phyloP scores from a whole-genome alignment of 2,113 vertebrate species.

The Rana temporaria region DNA sequence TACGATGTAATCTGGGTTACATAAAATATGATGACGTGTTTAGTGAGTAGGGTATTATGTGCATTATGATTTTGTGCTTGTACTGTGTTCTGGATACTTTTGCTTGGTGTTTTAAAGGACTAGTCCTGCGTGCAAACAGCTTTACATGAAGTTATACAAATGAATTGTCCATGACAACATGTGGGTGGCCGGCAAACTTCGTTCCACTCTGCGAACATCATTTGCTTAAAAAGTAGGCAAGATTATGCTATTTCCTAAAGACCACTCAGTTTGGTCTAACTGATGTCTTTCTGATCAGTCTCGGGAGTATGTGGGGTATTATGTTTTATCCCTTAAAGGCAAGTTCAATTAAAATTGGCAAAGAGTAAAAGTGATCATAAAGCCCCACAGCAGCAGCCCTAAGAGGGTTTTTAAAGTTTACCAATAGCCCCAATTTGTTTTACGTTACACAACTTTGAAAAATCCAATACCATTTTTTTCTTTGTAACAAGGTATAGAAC shows the following conservation, averaged over 20 bases:
- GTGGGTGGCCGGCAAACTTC: neutral
- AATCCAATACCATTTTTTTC: too few species aligned
- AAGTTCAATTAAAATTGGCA: too few species aligned
- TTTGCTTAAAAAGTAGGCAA: constrained; percentile 32
- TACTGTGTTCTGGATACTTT: neutral
- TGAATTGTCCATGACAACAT: constrained; percentile 45
- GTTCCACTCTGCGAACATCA: constrained; percentile 52
- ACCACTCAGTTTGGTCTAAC: neutral
- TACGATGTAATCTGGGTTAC: constrained; percentile 42
- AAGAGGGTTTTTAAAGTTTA: too few species aligned
- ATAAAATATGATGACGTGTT: constrained; percentile 27
- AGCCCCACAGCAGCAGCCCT: too few species aligned
- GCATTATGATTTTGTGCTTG: neutral
- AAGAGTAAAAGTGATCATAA: too few species aligned
- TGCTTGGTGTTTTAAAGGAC: neutral
- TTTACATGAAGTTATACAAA: constrained; percentile 17
- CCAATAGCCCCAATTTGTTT: too few species aligned
- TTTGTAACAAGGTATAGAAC: too few species aligned
- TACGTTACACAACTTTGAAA: too few species aligned
- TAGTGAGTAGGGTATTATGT: neutral
- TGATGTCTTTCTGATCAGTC: neutral
- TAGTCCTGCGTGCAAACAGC: neutral
- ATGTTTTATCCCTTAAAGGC: too few species aligned
- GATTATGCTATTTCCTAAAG: neutral
- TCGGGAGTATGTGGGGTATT: neutral